Evolutionary conservation across 2,888 invertebrate genomes (phyloP), one percentile per base, ranked within the genome.

Genomic region (Drymonia ruficornis): DNA sequence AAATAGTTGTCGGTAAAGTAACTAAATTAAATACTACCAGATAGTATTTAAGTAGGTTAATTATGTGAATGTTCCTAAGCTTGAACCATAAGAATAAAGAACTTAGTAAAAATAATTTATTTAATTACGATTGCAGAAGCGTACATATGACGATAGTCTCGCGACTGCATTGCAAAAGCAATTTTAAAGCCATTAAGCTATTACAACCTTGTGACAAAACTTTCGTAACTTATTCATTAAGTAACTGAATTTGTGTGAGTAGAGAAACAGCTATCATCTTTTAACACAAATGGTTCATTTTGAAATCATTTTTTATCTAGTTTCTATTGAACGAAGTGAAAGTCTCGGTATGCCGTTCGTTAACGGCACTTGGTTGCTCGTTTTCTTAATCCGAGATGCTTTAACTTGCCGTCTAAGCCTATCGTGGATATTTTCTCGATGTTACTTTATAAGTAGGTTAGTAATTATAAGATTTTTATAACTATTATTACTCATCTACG

Each of bases 271-370:
- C 13, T 6, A 13, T 9, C 9, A 16, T 2, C 18, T 19, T 19
- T 43, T 13, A 19, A 18, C 38, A 42, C 42, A 18, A 16, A 42
- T 2, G n/a, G 19, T 40, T 34, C 49, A 62, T 34, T 7, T 43
- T 7, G 52, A 51, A 36, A 38, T 9, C 50, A 38, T 67, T 54
- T 67, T 52, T 50, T 31, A 36, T 36, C 15, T 40, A 50, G 29
- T 47, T 55, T 43, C 42, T 56, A 63, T 61, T 72, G 62, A 34
- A 61, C 67, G n/a, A 60, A 62, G 76, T 69, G 76, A 76, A 76
- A 76, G 76, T 61, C 46, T n/a, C 43, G 15, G 55, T 55, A 67
- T 68, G 65, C 72, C 63, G 57, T 48, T 60, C 42, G 55, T 43
- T 63, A 62, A 63, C 67, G 65, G 72, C 54, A 63, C 63, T 59